Percentiles rank a stretch among this genome's conserved stretches.
These are phyloP conservation scores for Eira barbara DNA, from an alignment of 2,113 vertebrate species.

Conservation along the genomic window DNA sequence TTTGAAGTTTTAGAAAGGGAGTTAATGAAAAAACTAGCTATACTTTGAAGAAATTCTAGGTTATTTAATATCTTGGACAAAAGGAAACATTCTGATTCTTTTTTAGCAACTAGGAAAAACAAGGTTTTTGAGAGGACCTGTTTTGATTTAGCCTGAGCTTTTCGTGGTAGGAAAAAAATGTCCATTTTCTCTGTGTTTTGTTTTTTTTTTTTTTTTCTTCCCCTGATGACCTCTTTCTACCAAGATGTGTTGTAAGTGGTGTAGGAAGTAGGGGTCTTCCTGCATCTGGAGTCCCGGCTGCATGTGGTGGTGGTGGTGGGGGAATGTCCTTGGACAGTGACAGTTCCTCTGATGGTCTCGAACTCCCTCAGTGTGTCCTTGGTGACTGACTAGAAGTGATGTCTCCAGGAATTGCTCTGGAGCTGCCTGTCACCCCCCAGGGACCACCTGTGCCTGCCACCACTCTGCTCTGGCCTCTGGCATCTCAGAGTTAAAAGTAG, in stretches of 20 bases:
- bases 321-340: background rate
- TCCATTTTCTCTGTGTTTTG: background rate
- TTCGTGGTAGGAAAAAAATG: background rate
- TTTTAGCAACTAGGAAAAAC: background rate
- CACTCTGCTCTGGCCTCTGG: background rate
- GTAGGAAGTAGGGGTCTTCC: background rate
- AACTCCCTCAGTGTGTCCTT: background rate
- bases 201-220: background rate
- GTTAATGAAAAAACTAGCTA: background rate
- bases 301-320: background rate
- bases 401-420: background rate
- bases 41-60: conserved; percentile 7
- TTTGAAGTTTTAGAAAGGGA: background rate
- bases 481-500: background rate
- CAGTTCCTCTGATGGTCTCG: background rate
- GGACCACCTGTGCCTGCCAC: accelerated
- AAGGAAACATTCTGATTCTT: conserved; percentile 15
- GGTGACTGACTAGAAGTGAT: background rate
- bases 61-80: conserved; percentile 1
- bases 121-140: background rate
- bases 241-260: background rate
- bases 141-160: background rate
- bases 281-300: background rate
- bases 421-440: background rate
- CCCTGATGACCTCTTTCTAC: background rate